Evolutionary conservation across 2,113 vertebrate genomes (phyloP).

Genomic region (Petroica traversi): DNA sequence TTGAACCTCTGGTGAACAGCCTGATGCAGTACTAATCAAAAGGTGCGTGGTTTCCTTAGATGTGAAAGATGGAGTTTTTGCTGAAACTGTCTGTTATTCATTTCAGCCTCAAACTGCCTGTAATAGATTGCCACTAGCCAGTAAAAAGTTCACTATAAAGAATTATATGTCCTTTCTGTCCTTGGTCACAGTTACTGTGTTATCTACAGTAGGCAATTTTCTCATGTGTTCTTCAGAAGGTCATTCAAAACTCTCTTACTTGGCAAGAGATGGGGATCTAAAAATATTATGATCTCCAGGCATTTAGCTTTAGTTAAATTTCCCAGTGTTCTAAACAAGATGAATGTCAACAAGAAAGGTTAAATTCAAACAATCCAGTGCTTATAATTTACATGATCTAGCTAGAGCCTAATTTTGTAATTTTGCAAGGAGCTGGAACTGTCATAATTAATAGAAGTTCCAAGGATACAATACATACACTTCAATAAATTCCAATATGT

Average conservation of each 20-base stretch:
- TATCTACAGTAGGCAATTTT: constrained; percentile 29
- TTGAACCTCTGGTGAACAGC: constrained; percentile 25
- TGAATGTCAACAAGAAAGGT: constrained; percentile 34
- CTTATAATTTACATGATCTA: not conserved
- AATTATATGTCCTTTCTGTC: constrained; percentile 62
- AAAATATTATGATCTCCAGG: constrained; percentile 27
- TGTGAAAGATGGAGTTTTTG: constrained; percentile 41
- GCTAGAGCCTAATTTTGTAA: not conserved
- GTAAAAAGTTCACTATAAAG: constrained; percentile 35
- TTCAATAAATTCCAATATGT: not conserved
- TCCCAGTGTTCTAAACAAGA: constrained; percentile 31
- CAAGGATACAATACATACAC: not conserved
- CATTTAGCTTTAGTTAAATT: constrained; percentile 16
- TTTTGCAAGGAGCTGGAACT: not conserved
- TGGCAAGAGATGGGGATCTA: constrained; percentile 11
- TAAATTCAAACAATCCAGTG: not conserved
- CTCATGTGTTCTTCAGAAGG: constrained; percentile 29
- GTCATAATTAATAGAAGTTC: not conserved
- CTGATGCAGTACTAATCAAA: constrained; percentile 44
- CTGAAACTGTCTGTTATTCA: constrained; percentile 29
- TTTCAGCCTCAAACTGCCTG: constrained; percentile 31
- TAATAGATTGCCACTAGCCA: constrained; percentile 53
- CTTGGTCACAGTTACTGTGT: constrained; percentile 50
- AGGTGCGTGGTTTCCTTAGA: constrained; percentile 2
- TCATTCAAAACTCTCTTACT: constrained; percentile 40